Conservation (phyloP, 2,888 invertebrate species). For the Lottia gigantea region DNA sequence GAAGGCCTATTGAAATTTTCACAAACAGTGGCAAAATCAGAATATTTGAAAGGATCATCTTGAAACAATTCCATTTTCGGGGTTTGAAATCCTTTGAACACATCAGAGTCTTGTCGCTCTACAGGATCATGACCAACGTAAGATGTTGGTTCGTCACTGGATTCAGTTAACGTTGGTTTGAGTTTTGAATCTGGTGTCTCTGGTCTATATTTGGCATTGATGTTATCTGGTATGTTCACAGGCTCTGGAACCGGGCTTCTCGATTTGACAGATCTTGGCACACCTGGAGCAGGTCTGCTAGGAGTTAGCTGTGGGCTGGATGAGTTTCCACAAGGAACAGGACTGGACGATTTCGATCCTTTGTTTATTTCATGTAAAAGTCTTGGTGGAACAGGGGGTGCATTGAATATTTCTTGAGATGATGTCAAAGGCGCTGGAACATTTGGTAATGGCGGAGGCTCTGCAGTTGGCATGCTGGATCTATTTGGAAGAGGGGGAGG, state of each 20-base stretch:
- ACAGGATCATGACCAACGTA: neutral
- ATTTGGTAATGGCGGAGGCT: neutral
- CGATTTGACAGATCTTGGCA: neutral
- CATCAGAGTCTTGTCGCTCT: slow-evolving; percentile 11
- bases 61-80: slow-evolving; percentile 25
- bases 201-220: neutral
- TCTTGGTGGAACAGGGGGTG: slow-evolving; percentile 22
- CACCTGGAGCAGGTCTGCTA: neutral
- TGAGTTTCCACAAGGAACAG: neutral
- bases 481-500: slow-evolving; percentile 18
- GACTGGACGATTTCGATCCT: neutral
- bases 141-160: neutral
- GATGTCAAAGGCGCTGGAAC: neutral
- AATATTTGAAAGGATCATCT: slow-evolving; percentile 37
- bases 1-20: slow-evolving; percentile 30
- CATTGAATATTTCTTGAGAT: neutral
- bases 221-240: neutral
- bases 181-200: neutral
- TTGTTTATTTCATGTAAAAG: neutral
- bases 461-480: neutral
- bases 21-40: slow-evolving; percentile 35
- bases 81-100: slow-evolving; percentile 23
- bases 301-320: neutral
- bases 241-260: neutral
- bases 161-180: neutral